A percentile compares a stretch with the other conserved stretches of the same genome.
phyloP scores from a whole-genome alignment of 92 coral and sea anemone genomes.

The Epizoanthus scotinus region DNA sequence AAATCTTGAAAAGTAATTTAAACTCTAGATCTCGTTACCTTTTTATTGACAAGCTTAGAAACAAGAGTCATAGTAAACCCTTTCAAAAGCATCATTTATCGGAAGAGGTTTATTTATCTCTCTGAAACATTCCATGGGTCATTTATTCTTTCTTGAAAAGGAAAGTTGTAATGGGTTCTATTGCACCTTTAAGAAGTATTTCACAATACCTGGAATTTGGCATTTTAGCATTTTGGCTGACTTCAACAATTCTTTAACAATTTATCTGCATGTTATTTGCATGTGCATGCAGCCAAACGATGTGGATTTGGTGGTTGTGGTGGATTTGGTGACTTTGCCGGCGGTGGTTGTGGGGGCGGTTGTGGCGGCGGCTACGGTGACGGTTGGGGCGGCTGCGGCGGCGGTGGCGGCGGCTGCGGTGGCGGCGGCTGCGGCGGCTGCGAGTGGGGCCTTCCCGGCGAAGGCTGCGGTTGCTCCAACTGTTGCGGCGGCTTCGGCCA shows the following conservation, averaged over 20 bases:
- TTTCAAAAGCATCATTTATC: too few relatives aligned
- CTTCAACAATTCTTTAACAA: background rate
- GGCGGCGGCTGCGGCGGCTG: slow-evolving; percentile 52
- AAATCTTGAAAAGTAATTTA: too few relatives aligned
- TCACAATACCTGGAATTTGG: too few relatives aligned
- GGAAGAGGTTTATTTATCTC: too few relatives aligned
- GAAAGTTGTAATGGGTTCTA: too few relatives aligned
- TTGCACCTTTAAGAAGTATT: too few relatives aligned
- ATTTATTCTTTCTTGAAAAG: too few relatives aligned
- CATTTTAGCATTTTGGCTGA: too few relatives aligned
- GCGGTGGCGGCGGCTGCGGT: slow-evolving; percentile 23
- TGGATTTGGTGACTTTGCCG: slow-evolving; percentile 33
- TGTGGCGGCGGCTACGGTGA: slow-evolving; percentile 22
- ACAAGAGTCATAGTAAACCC: too few relatives aligned
- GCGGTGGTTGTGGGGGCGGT: background rate
- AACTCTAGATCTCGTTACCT: too few relatives aligned
- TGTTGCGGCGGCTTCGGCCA: slow-evolving; percentile 87
- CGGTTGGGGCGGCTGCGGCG: slow-evolving; percentile 27
- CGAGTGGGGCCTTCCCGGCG: slow-evolving; percentile 49
- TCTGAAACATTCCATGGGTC: too few relatives aligned
- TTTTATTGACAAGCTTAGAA: too few relatives aligned
- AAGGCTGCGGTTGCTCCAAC: slow-evolving; percentile 84
- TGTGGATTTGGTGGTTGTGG: slow-evolving; percentile 65
- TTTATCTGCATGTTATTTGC: slow-evolving; percentile 32
- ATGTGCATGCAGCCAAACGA: slow-evolving; percentile 51